Evolutionary conservation across 2,797 vertebrate genomes (phyloP), one percentile per base, ranked within the genome.

Genomic region (Phrynocephalus forsythii): DNA sequence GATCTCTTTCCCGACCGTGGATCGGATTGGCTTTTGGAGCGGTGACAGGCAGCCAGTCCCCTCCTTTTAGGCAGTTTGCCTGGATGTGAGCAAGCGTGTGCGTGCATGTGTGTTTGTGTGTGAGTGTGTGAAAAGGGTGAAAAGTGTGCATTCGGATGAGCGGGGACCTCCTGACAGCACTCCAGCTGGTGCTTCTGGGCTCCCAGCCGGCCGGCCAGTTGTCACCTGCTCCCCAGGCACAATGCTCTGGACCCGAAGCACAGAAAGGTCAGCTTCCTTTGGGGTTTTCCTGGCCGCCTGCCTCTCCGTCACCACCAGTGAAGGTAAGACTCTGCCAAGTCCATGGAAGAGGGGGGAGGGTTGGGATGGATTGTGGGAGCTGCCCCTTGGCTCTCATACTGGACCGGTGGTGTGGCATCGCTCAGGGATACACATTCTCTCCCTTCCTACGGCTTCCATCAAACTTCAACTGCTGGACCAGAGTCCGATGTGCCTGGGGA

Each of bases 21-120:
- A 93, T 85, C 95, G 95, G 93, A 97, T 97, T 97, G 97, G 97
- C 95, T 96, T 92, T 85, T 30, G 6, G 92, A 90, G 92, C 91
- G 0, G 88, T 96, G 96, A 96, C 95, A 86, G 96, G 93, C 95
- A 91, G 89, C 84, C 92, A 83, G 93, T 92, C 93, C 96, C 95
- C 95, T 93, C 94, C 95, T 94, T 83, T 91, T 60, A 22, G 75
- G 88, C 91, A 86, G 84, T 91, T 80, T 50, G 94, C 86, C 92
- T 87, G 78, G 85, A 93, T 94, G 95, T 33, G 93, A 95, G 96
- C 95, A 94, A 92, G 90, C 89, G 95, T 84, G 95, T 13, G 60
- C 15, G 56, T 60, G 56, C 15, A 16, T 60, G 56, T 60, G 56
- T 60, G 56, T 33, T 33, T 33, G 33, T 60, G 15, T 60, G 56